phyloP scores from a whole-genome alignment of 2,888 invertebrate species.

The Zonitis immaculata region DNA sequence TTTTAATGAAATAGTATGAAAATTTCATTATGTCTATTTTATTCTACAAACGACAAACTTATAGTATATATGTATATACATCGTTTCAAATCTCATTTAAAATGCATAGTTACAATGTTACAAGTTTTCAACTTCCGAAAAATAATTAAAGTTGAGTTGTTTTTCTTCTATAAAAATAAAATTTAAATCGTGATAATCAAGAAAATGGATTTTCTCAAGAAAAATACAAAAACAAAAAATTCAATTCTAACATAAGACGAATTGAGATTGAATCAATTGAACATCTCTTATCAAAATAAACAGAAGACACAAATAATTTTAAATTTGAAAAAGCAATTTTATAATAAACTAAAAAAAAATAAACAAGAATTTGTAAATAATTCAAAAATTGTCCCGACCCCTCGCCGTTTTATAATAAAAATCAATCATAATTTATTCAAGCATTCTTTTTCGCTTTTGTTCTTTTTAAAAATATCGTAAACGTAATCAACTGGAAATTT shows the following conservation, averaged over 20 bases:
- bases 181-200: too few relatives aligned
- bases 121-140: neutral
- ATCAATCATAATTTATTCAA: neutral
- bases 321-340: neutral
- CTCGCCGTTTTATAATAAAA: neutral
- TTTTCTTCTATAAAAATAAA: neutral
- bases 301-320: neutral
- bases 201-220: too few relatives aligned
- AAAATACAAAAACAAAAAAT: too few relatives aligned
- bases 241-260: too few relatives aligned
- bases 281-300: neutral
- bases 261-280: neutral
- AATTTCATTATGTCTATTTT: neutral
- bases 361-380: neutral
- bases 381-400: too few relatives aligned
- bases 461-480: neutral
- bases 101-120: neutral
- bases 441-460: too few relatives aligned
- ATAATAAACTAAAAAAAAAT: neutral
- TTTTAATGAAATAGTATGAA: constrained; percentile 3
- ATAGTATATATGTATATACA: too few relatives aligned
- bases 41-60: neutral
- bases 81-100: constrained; percentile 1
- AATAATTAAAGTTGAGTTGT: constrained; percentile 1
- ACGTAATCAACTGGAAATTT: neutral